These are phyloP conservation scores for Limenitis camilla DNA, from an alignment of 2,888 invertebrate species.

Conservation along the genomic window DNA sequence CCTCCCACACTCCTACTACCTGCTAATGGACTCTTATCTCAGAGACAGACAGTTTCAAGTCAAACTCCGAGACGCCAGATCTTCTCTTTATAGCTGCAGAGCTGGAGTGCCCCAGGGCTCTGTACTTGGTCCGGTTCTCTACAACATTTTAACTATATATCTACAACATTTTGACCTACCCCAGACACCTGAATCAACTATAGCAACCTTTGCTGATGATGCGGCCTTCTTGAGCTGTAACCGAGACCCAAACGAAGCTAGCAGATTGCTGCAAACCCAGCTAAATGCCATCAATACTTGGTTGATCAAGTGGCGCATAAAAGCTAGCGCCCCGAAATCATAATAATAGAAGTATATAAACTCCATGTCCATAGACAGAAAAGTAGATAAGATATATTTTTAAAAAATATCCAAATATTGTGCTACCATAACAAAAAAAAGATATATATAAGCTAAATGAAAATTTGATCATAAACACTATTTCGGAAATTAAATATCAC, in stretches of 20 bases:
- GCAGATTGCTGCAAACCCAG: not conserved
- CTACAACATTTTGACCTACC: too few species aligned
- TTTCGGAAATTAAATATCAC: too few species aligned
- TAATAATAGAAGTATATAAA: too few species aligned
- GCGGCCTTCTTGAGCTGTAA: not conserved
- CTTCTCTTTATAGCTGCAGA: not conserved
- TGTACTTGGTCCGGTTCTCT: not conserved
- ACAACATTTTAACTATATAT: not conserved
- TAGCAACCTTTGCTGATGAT: slow-evolving; percentile 1
- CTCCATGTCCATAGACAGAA: too few species aligned
- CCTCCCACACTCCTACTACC: not conserved
- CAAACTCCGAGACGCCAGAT: not conserved
- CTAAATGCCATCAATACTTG: not conserved
- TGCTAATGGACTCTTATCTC: too few species aligned
- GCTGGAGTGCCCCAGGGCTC: not conserved
- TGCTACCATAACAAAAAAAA: too few species aligned
- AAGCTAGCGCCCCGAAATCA: slow-evolving; percentile 1
- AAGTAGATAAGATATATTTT: too few species aligned
- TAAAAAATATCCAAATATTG: too few species aligned
- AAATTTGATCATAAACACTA: too few species aligned
- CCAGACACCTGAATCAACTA: not conserved
- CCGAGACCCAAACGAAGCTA: not conserved
- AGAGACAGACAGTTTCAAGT: not conserved
- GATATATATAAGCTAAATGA: too few species aligned
- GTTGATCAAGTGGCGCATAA: not conserved